phyloP scores from a whole-genome alignment of 2,797 vertebrate genomes.

The Argentina silus region DNA sequence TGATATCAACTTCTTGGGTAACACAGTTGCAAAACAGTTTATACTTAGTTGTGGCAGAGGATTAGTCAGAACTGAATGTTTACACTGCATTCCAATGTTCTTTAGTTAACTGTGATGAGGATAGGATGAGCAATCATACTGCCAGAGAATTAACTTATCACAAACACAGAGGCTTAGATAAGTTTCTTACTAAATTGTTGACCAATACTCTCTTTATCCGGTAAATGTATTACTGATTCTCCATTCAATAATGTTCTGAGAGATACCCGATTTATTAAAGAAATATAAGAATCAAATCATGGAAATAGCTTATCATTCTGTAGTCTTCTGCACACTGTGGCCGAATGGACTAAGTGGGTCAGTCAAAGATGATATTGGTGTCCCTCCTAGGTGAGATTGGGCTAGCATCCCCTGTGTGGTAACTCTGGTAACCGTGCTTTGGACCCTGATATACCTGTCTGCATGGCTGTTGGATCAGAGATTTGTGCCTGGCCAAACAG shows the following conservation, averaged over 20 bases:
- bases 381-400: not conserved
- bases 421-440: not conserved
- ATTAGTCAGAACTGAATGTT: not conserved
- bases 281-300: not conserved
- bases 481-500: constrained; percentile 56
- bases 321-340: not conserved
- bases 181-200: not conserved
- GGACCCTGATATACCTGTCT: not conserved
- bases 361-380: not conserved
- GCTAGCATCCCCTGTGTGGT: not conserved
- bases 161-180: not conserved
- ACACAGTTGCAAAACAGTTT: too few species aligned
- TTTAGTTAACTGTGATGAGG: not conserved
- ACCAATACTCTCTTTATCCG: not conserved
- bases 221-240: not conserved
- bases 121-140: too few species aligned
- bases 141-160: not conserved
- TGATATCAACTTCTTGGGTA: not conserved
- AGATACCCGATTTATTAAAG: constrained; percentile 2
- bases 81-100: not conserved
- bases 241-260: not conserved
- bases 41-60: not conserved
- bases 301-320: not conserved
- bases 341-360: too few species aligned
- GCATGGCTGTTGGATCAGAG: constrained; percentile 20